phyloP scores from a whole-genome alignment of 2,797 vertebrate species.

The Botia almorhae region DNA sequence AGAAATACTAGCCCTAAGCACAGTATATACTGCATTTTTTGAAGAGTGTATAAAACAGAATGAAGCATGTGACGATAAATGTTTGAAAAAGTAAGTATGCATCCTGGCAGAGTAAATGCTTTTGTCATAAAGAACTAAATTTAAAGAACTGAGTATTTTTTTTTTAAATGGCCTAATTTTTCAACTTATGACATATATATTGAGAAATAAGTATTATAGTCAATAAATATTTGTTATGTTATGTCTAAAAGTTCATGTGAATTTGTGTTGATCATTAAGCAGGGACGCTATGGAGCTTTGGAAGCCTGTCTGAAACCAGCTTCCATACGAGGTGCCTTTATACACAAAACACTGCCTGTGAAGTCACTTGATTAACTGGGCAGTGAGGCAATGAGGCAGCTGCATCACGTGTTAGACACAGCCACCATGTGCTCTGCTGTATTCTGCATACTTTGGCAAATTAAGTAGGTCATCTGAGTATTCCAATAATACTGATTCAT shows the following conservation, averaged over 20 bases:
- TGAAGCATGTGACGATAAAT: background rate
- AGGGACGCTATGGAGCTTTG: too few relatives aligned
- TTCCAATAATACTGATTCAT: background rate
- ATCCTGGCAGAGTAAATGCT: background rate
- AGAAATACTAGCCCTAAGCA: background rate
- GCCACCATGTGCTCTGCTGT: background rate
- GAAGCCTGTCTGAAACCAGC: too few relatives aligned
- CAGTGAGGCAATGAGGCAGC: background rate
- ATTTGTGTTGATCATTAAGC: background rate
- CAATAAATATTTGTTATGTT: background rate
- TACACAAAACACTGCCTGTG: background rate
- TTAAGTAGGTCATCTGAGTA: background rate
- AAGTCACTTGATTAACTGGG: background rate
- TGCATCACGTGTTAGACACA: too few relatives aligned
- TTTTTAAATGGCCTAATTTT: background rate
- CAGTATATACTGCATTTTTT: background rate
- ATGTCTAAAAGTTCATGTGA: background rate
- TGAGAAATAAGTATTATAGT: background rate
- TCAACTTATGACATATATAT: background rate
- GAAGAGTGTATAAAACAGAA: conserved; percentile 5
- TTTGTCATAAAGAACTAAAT: background rate
- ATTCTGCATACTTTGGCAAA: background rate
- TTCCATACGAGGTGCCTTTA: background rate
- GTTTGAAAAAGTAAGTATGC: background rate
- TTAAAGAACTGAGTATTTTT: too few relatives aligned